Conservation (phyloP, 2,888 invertebrate genomes). For the Zaprionus bogoriensis region DNA sequence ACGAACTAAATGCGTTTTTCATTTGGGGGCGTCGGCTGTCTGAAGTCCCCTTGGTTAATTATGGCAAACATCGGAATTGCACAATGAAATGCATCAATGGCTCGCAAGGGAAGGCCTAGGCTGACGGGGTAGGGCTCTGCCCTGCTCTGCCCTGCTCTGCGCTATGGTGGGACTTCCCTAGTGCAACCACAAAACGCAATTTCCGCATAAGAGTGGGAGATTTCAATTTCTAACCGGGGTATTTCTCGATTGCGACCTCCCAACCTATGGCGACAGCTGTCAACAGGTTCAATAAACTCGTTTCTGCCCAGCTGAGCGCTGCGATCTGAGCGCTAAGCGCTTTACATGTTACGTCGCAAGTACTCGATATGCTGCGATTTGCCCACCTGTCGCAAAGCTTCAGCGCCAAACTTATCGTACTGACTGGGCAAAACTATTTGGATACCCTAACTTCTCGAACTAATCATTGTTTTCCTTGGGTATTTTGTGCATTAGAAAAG, state of each 20-base stretch:
- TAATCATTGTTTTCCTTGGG: too few relatives aligned
- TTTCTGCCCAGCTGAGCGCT: conserved; percentile 32
- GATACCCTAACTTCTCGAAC: not conserved
- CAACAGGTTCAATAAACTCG: conserved; percentile 74
- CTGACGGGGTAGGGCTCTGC: not conserved
- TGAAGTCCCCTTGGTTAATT: conserved; percentile 30
- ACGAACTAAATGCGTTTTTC: conserved; percentile 25
- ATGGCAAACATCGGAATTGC: conserved; percentile 37
- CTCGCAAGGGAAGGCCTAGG: not conserved
- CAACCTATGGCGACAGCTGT: conserved; percentile 32
- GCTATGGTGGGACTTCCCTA: conserved; percentile 20
- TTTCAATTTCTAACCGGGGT: conserved; percentile 19
- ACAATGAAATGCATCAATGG: conserved; percentile 33
- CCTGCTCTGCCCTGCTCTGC: too few relatives aligned
- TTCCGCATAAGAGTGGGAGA: conserved; percentile 25
- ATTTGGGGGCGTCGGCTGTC: conserved; percentile 7
- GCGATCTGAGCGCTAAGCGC: too few relatives aligned
- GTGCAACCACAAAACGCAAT: conserved; percentile 5
- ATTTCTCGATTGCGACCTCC: conserved; percentile 40
- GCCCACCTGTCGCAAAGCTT: conserved; percentile 8
- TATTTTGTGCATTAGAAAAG: not conserved
- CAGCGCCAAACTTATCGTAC: not conserved
- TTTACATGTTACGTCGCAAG: conserved; percentile 16
- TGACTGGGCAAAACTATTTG: not conserved
- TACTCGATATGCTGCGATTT: not conserved